These are phyloP conservation scores for Tetrax tetrax DNA, from an alignment of 2,113 vertebrate species.

Conservation along the genomic window DNA sequence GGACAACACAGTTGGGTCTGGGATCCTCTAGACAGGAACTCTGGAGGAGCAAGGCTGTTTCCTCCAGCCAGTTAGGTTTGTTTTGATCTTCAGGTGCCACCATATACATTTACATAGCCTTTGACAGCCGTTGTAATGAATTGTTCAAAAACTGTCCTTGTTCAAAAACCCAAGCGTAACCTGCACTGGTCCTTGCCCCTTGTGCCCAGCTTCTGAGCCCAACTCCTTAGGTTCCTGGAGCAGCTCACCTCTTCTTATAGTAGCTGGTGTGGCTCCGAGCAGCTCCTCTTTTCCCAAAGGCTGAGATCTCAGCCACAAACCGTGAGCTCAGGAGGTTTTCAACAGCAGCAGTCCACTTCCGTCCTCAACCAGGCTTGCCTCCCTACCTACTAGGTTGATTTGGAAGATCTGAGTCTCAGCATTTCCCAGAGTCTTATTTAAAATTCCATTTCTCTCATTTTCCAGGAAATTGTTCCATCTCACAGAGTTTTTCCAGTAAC, in stretches of 20 bases:
- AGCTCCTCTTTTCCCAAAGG: neutral
- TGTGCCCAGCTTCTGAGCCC: neutral
- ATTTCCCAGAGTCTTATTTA: neutral
- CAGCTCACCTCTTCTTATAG: neutral
- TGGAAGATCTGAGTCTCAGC: neutral
- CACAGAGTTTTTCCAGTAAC: constrained; percentile 26
- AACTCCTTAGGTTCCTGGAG: neutral
- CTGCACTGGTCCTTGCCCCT: neutral
- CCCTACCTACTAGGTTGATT: neutral
- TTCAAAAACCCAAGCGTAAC: neutral
- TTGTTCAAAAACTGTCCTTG: neutral
- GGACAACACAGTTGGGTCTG: neutral
- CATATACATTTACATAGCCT: neutral
- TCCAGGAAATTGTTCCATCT: neutral
- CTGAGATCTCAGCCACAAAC: neutral
- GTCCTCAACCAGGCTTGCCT: neutral
- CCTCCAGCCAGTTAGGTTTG: neutral
- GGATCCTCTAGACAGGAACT: neutral
- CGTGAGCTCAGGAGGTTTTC: neutral
- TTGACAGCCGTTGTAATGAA: neutral
- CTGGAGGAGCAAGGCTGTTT: neutral
- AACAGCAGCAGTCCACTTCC: neutral
- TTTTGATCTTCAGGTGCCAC: neutral
- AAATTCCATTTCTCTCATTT: neutral
- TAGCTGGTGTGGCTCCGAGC: neutral